Conservation (phyloP, 2,888 invertebrate species). For the Plagodis pulveraria region DNA sequence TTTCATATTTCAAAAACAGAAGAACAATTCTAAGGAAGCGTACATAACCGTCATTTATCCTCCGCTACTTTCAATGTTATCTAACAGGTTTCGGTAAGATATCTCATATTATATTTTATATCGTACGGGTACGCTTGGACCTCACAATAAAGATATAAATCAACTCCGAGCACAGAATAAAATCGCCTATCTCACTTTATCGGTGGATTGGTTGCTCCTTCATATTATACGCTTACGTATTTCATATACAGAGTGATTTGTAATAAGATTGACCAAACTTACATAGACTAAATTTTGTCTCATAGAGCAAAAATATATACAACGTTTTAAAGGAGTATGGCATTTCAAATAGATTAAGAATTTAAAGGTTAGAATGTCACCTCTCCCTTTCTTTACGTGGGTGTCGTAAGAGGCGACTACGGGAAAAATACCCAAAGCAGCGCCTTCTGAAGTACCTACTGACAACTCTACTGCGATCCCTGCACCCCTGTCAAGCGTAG, state of each 20-base stretch:
- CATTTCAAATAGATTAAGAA: too few species aligned
- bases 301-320: too few species aligned
- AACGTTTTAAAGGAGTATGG: too few species aligned
- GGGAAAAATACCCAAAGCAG: too few species aligned
- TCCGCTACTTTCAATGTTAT: constrained; percentile 29
- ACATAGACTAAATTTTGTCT: too few species aligned
- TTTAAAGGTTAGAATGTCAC: too few species aligned
- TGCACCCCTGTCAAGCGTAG: too few species aligned
- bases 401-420: too few species aligned
- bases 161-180: constrained; percentile 71
- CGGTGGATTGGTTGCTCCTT: constrained; percentile 65
- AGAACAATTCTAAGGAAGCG: constrained; percentile 31
- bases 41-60: constrained; percentile 26
- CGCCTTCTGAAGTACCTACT: too few species aligned
- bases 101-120: constrained; percentile 36
- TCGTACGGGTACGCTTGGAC: constrained; percentile 37
- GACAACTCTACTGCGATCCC: too few species aligned
- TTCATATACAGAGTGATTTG: constrained; percentile 45
- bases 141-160: constrained; percentile 81
- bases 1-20: not conserved
- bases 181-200: constrained; percentile 70
- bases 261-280: not conserved
- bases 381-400: too few species aligned
- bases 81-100: constrained; percentile 39
- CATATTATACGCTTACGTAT: constrained; percentile 55